These are phyloP conservation scores for Harpagifer antarcticus DNA, from an alignment of 2,797 vertebrate species.

Conservation along the genomic window DNA sequence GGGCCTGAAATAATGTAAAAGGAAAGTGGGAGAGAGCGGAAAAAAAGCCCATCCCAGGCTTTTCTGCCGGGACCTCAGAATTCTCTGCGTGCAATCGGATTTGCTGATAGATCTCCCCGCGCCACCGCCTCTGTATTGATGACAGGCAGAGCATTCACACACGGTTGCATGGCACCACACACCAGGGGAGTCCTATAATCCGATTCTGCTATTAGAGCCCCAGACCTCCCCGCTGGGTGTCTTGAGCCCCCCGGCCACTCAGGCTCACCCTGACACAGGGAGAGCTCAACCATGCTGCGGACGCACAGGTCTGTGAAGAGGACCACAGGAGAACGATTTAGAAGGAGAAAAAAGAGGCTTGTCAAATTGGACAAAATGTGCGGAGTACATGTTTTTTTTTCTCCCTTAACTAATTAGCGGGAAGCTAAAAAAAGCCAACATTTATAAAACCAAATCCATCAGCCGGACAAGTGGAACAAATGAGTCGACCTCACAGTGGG, in stretches of 20 bases:
- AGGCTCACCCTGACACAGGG: constrained; percentile 60
- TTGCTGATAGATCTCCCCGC: constrained; percentile 81
- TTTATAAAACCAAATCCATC: constrained; percentile 86
- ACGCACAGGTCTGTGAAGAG: constrained; percentile 68
- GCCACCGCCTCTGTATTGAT: constrained; percentile 76
- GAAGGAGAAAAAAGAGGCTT: constrained; percentile 47
- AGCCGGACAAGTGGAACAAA: constrained; percentile 87
- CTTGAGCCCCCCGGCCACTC: constrained; percentile 73
- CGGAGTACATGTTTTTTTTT: constrained; percentile 49
- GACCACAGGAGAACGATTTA: constrained; percentile 67
- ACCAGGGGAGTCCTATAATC: constrained; percentile 81
- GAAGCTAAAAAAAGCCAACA: constrained; percentile 83
- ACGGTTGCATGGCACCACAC: constrained; percentile 58
- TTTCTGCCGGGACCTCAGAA: constrained; percentile 78
- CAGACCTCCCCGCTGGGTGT: constrained; percentile 81
- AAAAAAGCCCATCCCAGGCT: constrained; percentile 54
- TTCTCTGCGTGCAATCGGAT: constrained; percentile 75
- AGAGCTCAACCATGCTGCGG: constrained; percentile 53
- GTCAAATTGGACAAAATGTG: constrained; percentile 67
- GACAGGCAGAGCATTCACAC: constrained; percentile 82
- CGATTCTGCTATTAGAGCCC: constrained; percentile 80
- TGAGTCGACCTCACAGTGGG: constrained; percentile 78
- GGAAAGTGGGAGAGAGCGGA: constrained; percentile 65
- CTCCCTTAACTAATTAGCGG: constrained; percentile 80
- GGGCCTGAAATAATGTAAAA: constrained; percentile 84